Conservation (phyloP, 2,797 vertebrate genomes). For the Urocyon cinereoargenteus region DNA sequence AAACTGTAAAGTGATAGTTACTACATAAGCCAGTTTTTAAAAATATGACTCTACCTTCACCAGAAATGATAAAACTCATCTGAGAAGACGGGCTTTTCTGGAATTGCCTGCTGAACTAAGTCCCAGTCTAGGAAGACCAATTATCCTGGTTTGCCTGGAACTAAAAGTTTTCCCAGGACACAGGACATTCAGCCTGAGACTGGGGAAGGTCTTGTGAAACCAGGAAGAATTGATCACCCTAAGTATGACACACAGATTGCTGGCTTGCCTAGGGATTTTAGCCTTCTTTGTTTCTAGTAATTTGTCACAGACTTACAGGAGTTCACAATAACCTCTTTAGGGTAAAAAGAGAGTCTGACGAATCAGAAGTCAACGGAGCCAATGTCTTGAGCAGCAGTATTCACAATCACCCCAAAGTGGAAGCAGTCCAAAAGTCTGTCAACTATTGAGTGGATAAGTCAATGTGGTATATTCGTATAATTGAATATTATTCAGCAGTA, state of each 20-base stretch:
- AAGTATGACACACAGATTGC: not conserved
- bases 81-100: not conserved
- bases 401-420: not conserved
- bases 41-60: not conserved
- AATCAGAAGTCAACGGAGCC: not conserved
- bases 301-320: not conserved
- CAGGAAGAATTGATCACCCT: not conserved
- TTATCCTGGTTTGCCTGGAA: not conserved
- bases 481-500: not conserved
- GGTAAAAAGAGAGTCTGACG: not conserved
- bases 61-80: conserved; percentile 5
- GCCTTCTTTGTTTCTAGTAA: not conserved
- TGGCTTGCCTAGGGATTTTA: not conserved
- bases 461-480: not conserved
- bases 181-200: not conserved
- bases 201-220: not conserved
- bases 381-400: not conserved
- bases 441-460: not conserved
- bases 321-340: not conserved
- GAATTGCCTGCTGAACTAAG: not conserved
- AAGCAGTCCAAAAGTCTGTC: not conserved
- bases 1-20: not conserved
- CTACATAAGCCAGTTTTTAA: not conserved
- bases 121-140: not conserved
- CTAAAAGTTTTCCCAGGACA: not conserved